Conservation (phyloP, 30 jellyfish, hydroid and myxozoan genomes). For the Catostylus mosaicus region DNA sequence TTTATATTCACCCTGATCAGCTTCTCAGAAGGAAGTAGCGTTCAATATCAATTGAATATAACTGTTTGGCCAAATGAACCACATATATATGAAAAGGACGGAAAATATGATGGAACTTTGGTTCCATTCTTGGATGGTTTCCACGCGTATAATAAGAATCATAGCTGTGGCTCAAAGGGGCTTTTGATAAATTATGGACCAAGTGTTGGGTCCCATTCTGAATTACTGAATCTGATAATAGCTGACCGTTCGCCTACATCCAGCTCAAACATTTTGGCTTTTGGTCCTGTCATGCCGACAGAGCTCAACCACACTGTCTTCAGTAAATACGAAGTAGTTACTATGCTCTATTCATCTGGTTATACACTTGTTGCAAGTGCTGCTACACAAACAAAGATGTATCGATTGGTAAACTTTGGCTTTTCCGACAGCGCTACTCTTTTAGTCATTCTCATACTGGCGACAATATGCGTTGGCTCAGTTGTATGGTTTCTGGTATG, state of each 20-base stretch:
- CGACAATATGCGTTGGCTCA: conserved; percentile 1
- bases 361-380: conserved; percentile 25
- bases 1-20: neutral
- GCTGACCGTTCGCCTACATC: neutral
- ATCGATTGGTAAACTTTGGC: conserved; percentile 52
- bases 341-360: conserved; percentile 29
- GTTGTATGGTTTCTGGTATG: conserved; percentile 58
- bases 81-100: neutral
- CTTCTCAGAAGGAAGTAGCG: neutral
- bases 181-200: conserved; percentile 14
- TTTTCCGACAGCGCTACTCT: conserved; percentile 34
- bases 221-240: neutral
- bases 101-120: neutral
- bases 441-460: neutral
- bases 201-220: neutral
- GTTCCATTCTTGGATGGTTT: neutral
- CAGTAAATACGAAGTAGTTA: neutral
- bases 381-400: conserved; percentile 24
- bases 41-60: neutral
- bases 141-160: neutral
- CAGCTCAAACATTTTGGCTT: conserved; percentile 5
- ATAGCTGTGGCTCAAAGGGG: conserved; percentile 19
- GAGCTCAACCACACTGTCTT: neutral
- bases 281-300: conserved; percentile 19
- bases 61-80: conserved; percentile 37